phyloP scores from a whole-genome alignment of 2,113 vertebrate genomes.

The Peucedramus taeniatus region DNA sequence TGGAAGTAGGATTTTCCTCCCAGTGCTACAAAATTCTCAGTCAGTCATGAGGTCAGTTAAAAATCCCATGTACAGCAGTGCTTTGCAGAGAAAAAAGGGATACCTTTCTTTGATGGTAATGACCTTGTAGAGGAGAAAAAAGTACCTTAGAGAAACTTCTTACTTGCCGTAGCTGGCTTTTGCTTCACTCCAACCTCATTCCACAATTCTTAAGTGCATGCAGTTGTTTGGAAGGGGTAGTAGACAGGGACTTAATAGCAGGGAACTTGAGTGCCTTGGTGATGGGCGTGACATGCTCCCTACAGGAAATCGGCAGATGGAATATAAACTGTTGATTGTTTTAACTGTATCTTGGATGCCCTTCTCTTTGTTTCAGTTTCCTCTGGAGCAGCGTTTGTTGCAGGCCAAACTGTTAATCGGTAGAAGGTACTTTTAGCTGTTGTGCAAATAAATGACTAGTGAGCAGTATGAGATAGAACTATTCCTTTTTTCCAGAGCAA shows the following conservation, averaged over 20 bases:
- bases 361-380: slow-evolving; percentile 15
- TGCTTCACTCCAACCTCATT: neutral
- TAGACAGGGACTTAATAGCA: neutral
- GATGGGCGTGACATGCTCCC: neutral
- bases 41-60: neutral
- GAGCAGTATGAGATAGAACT: neutral
- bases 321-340: slow-evolving; percentile 16
- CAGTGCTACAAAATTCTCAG: neutral
- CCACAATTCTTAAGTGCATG: neutral
- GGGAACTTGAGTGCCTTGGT: neutral
- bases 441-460: neutral
- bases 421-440: neutral
- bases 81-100: neutral
- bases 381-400: neutral
- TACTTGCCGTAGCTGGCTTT: neutral
- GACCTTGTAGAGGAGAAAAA: neutral
- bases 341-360: neutral
- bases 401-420: rapidly evolving
- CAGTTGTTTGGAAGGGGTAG: neutral
- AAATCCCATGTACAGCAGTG: neutral
- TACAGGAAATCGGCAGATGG: neutral
- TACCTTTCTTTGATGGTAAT: neutral
- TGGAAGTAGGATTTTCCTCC: neutral
- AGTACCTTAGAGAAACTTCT: neutral
- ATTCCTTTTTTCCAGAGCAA: neutral